A percentile compares a stretch with the other conserved stretches of the same genome.
phyloP scores from a whole-genome alignment of 2,888 invertebrate genomes.

The Rhamnusium bicolor region DNA sequence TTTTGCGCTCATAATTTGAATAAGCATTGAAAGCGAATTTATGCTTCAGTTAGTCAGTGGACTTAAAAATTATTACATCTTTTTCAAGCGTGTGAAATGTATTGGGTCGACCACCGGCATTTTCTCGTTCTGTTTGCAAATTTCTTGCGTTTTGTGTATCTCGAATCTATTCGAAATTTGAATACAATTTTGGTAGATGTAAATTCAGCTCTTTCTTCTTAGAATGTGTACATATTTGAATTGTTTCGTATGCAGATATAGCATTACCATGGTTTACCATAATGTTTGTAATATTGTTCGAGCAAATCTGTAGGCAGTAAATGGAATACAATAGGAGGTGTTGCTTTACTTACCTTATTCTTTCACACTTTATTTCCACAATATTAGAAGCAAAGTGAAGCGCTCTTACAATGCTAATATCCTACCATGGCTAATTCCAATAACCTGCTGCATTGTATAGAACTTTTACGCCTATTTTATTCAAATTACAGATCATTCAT shows the following conservation, averaged over 20 bases:
- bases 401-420: constrained; percentile 43
- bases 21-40: constrained; percentile 47
- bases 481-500: constrained; percentile 28
- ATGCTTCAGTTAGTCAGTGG: constrained; percentile 48
- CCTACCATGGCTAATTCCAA: constrained; percentile 33
- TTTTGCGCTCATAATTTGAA: constrained; percentile 45
- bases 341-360: constrained; percentile 55
- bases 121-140: constrained; percentile 62
- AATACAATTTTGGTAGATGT: constrained; percentile 69
- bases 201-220: constrained; percentile 59
- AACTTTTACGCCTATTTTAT: constrained; percentile 36
- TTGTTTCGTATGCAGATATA: constrained; percentile 65
- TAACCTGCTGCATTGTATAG: constrained; percentile 30
- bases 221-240: constrained; percentile 57
- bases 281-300: constrained; percentile 65
- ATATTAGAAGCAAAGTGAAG: constrained; percentile 36
- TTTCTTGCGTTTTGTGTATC: constrained; percentile 58
- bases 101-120: constrained; percentile 41
- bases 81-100: constrained; percentile 55
- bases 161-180: constrained; percentile 63
- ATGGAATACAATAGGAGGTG: constrained; percentile 65
- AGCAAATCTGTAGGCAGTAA: constrained; percentile 55
- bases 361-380: constrained; percentile 55
- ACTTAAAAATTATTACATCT: constrained; percentile 57
- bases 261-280: constrained; percentile 63